phyloP scores from a whole-genome alignment of 2,888 invertebrate genomes.

The Clanis bilineata region DNA sequence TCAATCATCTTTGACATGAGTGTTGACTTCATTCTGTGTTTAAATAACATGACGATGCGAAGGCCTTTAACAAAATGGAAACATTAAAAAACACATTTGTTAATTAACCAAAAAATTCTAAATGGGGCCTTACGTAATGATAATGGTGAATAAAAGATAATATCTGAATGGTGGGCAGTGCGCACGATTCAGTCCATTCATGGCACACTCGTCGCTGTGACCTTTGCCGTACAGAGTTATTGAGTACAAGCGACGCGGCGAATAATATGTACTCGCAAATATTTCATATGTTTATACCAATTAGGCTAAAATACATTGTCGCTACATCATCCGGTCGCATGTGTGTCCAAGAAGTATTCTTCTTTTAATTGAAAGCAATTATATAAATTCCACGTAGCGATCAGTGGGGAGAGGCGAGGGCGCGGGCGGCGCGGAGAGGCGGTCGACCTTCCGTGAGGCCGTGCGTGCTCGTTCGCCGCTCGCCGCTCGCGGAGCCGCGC shows the following conservation, averaged over 20 bases:
- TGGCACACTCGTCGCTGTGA: conserved; percentile 55
- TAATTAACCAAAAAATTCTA: conserved; percentile 39
- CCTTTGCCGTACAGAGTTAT: conserved; percentile 51
- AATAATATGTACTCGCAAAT: conserved; percentile 47
- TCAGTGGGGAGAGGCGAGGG: conserved; percentile 42
- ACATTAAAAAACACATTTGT: conserved; percentile 37
- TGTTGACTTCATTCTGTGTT: background rate
- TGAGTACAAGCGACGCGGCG: conserved; percentile 35
- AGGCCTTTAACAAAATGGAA: conserved; percentile 27
- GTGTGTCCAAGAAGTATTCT: conserved; percentile 54
- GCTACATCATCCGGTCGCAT: conserved; percentile 22
- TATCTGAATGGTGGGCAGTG: conserved; percentile 59
- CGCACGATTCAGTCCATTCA: conserved; percentile 60
- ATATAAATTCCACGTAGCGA: conserved; percentile 79
- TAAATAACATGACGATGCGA: background rate
- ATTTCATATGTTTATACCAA: conserved; percentile 29
- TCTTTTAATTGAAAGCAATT: conserved; percentile 78
- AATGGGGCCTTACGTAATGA: conserved; percentile 54
- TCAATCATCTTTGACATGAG: background rate
- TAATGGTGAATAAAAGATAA: conserved; percentile 61
- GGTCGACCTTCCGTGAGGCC: conserved; percentile 80
- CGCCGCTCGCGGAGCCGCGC: conserved; percentile 78
- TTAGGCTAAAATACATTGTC: conserved; percentile 13
- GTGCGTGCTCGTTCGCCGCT: conserved; percentile 51
- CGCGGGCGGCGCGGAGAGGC: conserved; percentile 48